A percentile compares a stretch with the other conserved stretches of the same genome.
Evolutionary conservation across 92 coral and sea anemone species (phyloP).

Genomic region (Pocillopora grandis): DNA sequence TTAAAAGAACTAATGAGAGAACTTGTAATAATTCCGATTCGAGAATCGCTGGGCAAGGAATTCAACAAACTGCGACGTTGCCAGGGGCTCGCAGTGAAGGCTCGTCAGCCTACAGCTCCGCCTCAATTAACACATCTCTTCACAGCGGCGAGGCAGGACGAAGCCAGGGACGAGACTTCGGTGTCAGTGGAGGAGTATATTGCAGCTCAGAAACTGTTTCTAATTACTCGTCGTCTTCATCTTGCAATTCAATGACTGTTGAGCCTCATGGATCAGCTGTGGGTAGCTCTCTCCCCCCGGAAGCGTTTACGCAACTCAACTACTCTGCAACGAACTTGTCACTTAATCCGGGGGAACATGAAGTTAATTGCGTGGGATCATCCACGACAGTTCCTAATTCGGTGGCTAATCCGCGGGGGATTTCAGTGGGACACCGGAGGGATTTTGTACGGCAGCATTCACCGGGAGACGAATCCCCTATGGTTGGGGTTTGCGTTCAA

Average conservation of each 20-base stretch:
- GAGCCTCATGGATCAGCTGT: conserved; percentile 68
- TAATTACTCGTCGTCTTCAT: conserved; percentile 84
- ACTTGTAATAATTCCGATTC: conserved; percentile 92
- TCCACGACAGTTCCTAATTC: conserved; percentile 74
- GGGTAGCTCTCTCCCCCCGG: conserved; percentile 47
- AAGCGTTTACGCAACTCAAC: conserved; percentile 58
- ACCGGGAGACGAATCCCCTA: conserved; percentile 92
- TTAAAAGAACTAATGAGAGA: conserved; percentile 73
- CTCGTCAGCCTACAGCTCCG: conserved; percentile 88
- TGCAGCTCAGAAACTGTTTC: conserved; percentile 90
- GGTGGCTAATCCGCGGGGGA: conserved; percentile 73
- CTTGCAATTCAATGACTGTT: conserved; percentile 79
- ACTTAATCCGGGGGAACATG: conserved; percentile 63
- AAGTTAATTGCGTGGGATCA: conserved; percentile 55
- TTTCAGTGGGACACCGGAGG: conserved; percentile 73
- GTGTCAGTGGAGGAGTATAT: conserved; percentile 68
- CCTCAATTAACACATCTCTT: conserved; percentile 69
- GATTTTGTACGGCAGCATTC: conserved; percentile 86
- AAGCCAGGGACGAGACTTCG: conserved; percentile 71
- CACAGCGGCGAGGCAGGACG: conserved; percentile 84
- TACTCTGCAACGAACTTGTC: conserved; percentile 65
- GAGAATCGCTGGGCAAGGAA: conserved; percentile 67
- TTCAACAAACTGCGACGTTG: conserved; percentile 71
- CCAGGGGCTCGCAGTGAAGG: conserved; percentile 85
- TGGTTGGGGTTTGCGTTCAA: conserved; percentile 99